Base-by-base conservation (phyloP, 2,888 invertebrate species). In the Spilosoma lubricipeda region DNA sequence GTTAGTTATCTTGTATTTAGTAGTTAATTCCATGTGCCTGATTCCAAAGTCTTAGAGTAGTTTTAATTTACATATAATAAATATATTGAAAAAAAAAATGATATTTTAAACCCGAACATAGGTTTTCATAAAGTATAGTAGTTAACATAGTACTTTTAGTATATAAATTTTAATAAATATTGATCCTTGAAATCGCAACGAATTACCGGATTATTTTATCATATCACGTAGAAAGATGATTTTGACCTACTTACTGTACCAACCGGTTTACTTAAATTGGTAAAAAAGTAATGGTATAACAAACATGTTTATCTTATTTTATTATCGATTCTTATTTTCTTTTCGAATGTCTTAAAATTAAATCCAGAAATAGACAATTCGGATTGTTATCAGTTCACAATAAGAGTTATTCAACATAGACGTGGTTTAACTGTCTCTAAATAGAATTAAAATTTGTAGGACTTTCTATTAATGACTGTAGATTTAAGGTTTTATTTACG, bases 1-100 rank as follows among this genome's bases (percentile, higher is more conserved):
- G 48, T 67, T 30, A 23, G 18, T n/a, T 56, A n/a, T 52, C 36
- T 15, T 23, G 9, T 68, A 73, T n/a, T 33, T 48, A 73, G 65
- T 66, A 45, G n/a, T 74, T 80, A 75, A 81, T 83, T 86, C 83
- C 70, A 89, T 89, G 90, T 91, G 91, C 90, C 90, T 90, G 80
- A 88, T 77, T 71, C 79, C 82, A 86, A 87, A 86, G 89, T 86
- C 83, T 84, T 89, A 86, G 80, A 77, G 75, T 85, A 83, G 78
- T 74, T 56, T 36, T 30, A 72, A 75, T 27, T 30, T 18, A 80
- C 65, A 77, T 77, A 77, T 80, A 63, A 70, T 68, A 67, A n/a
- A n/a, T 52, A 8, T 52, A 23, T 20, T 23, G n/a, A n/a, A 76
- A 74, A 70, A 76, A 69, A 78, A 78, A 71, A 74, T 81, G 77